These are phyloP conservation scores for Zaprionus vittiger DNA, from an alignment of 1,140 invertebrate species.

Conservation along the genomic window DNA sequence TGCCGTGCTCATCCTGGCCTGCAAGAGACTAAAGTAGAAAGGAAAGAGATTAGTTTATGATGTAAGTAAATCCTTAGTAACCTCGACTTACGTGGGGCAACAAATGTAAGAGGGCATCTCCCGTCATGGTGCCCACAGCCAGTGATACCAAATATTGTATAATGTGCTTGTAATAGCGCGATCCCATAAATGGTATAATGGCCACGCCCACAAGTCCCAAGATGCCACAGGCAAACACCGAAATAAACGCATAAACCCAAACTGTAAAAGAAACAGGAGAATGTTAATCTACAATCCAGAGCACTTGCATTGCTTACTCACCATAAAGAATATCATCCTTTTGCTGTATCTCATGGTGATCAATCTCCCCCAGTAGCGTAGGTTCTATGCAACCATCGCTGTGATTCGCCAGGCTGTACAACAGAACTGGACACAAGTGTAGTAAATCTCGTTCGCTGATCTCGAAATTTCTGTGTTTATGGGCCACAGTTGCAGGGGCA, in stretches of 20 bases:
- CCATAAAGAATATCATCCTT: constrained; percentile 76
- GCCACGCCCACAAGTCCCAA: constrained; percentile 93
- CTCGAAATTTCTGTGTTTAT: constrained; percentile 45
- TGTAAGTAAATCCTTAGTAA: not conserved
- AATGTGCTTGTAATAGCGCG: constrained; percentile 94
- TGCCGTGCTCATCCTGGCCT: constrained; percentile 83
- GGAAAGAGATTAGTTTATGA: not conserved
- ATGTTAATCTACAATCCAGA: not conserved
- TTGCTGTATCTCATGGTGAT: constrained; percentile 43
- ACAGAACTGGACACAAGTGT: constrained; percentile 87
- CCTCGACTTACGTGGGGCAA: constrained; percentile 92
- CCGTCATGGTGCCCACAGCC: constrained; percentile 95
- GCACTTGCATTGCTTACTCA: constrained; percentile 28
- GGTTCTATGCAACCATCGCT: constrained; percentile 86
- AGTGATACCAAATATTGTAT: constrained; percentile 96
- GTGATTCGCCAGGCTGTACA: constrained; percentile 87
- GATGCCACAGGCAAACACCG: constrained; percentile 92
- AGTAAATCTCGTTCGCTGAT: constrained; percentile 82
- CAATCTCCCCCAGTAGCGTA: constrained; percentile 49
- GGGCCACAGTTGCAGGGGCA: constrained; percentile 28
- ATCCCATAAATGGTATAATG: constrained; percentile 95
- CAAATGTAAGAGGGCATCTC: constrained; percentile 96
- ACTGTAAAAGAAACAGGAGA: constrained; percentile 85
- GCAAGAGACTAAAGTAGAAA: constrained; percentile 61
- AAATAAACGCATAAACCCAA: constrained; percentile 92